Base-by-base conservation (phyloP, 1,140 invertebrate genomes). In the Lepidurus arcticus region DNA sequence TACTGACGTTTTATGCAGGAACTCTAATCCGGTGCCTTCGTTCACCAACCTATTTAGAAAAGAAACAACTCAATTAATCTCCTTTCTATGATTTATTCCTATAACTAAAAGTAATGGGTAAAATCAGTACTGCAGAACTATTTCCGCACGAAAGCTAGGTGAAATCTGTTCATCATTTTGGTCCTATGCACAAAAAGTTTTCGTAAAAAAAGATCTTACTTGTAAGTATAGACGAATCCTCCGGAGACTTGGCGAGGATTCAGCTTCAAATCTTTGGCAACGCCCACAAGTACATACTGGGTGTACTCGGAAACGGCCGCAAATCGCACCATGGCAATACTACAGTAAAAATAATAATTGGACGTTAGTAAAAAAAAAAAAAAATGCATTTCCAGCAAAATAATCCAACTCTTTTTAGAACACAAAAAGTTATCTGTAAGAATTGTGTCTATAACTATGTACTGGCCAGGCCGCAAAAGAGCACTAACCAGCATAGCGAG, bases 1-100 rank as follows among this genome's bases (percentile, higher is more conserved):
- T 2, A 98, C 89, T n/a, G 91, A 88, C 0, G 98, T 99, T 84
- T 93, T 92, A 85, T 99, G 98, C 26, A 99, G 84, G 21, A 99
- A 88, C 84, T 99, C 96, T 44, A 99, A 85, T 82, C 90, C 88
- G 4, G 90, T 91, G 47, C 94, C 92, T 53, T 90, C 90, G 0
- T 88, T 83, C 81, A 89, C 90, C 7, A 93, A 84, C 83, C 90
- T 90, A 81, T 34, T 34, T 21, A 81, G 83, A 82, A 78, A 73
- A 44, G 84, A 80, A 3, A 47, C 1, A 79, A 78, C 13, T 78
- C 73, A 65, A 7, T 65, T 16, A 11, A 13, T 7, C 34, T 34
- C 34, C 3, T 4, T 34, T 34, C 34, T 34, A 34, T 34, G 4
- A 3, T 34, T 34, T 34, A 2, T 3, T 34, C 34, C 34, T 3